Conservation (phyloP, 37 sponge, comb jelly and placozoan genomes). For the Mnemiopsis leidyi region DNA sequence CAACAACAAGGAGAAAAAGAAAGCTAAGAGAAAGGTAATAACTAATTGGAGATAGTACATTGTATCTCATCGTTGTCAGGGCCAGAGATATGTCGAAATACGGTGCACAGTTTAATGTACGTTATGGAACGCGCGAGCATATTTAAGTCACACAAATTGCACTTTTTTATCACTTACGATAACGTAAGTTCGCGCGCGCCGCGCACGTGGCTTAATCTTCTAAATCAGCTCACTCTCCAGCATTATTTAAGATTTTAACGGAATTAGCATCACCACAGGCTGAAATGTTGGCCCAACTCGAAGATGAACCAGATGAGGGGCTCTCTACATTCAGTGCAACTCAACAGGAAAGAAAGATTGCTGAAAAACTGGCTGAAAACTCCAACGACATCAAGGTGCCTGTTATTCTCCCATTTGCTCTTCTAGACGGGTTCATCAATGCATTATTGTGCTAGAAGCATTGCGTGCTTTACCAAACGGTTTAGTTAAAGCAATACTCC, state of each 20-base stretch:
- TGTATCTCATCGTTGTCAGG: no score
- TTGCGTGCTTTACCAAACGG: no score
- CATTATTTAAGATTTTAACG: no score
- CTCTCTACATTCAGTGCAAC: neutral
- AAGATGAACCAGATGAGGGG: conserved; percentile 12
- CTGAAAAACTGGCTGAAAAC: conserved; percentile 19
- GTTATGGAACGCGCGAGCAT: neutral
- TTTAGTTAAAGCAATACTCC: no score
- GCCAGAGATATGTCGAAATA: neutral
- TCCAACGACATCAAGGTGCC: neutral
- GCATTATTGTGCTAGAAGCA: no score
- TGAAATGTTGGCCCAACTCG: conserved; percentile 2
- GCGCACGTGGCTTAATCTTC: no score
- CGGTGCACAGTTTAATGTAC: neutral
- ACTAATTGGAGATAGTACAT: no score
- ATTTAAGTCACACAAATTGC: neutral
- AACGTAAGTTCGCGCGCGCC: conserved; percentile 22
- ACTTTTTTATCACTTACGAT: conserved; percentile 31
- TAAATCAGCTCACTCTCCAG: no score
- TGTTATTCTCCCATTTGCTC: no score
- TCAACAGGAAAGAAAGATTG: conserved; percentile 27
- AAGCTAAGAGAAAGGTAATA: conserved; percentile 33
- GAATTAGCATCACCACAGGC: no score
- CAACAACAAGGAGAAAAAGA: conserved; percentile 26
- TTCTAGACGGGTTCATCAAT: no score